A percentile compares a stretch with the other conserved stretches of the same genome.
Evolutionary conservation across 1,140 invertebrate species (phyloP).

Genomic region (Chlorops oryzae): DNA sequence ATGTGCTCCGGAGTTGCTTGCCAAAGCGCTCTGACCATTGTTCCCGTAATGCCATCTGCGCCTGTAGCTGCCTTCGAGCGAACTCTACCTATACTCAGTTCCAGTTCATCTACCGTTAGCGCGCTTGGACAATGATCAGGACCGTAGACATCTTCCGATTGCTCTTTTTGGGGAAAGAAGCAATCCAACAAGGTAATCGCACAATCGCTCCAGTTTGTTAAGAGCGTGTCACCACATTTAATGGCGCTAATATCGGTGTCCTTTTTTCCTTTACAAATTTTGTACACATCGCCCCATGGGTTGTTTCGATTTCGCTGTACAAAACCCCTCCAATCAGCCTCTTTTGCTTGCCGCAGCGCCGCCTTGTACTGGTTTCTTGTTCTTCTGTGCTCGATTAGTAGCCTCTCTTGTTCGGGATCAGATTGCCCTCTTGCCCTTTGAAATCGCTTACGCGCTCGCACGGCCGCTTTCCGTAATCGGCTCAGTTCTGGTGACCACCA

Average conservation of each 20-base stretch:
- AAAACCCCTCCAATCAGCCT: too few species aligned
- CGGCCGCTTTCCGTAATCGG: too few species aligned
- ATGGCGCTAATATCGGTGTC: background rate
- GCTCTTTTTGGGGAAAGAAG: constrained; percentile 2
- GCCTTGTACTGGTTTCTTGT: too few species aligned
- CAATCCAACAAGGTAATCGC: background rate
- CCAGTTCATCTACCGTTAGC: background rate
- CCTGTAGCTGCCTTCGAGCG: background rate
- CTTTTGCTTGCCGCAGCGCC: too few species aligned
- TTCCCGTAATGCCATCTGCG: constrained; percentile 6
- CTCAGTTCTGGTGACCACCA: too few species aligned
- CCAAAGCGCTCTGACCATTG: constrained; percentile 3
- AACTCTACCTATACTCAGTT: background rate
- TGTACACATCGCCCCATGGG: constrained; percentile 7
- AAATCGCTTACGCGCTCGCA: too few species aligned
- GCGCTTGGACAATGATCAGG: background rate
- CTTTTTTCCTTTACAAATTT: background rate
- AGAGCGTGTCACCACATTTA: background rate
- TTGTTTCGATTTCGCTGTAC: constrained; percentile 2
- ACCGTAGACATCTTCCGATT: background rate
- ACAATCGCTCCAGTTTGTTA: background rate
- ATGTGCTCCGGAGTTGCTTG: constrained; percentile 4
- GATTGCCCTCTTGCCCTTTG: too few species aligned
- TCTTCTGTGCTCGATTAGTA: too few species aligned
- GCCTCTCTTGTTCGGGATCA: too few species aligned